Conservation (phyloP, 2,888 invertebrate genomes). For the Nomada hirtipes region DNA sequence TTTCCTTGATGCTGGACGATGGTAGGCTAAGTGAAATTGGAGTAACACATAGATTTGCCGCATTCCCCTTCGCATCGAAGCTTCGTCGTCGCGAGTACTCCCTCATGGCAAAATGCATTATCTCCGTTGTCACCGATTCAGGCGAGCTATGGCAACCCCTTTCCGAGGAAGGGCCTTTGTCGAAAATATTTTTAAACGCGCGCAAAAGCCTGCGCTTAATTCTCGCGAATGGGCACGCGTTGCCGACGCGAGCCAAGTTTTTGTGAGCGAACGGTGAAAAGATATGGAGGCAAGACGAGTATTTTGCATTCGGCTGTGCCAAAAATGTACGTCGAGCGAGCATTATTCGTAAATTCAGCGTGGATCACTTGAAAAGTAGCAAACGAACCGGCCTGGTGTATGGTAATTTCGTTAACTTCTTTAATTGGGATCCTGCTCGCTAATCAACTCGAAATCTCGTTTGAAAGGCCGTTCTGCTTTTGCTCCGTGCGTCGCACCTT, state of each 20-base stretch:
- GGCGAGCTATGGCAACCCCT: neutral
- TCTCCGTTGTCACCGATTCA: neutral
- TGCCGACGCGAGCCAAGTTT: neutral
- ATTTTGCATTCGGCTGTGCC: neutral
- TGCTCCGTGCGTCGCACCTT: conserved; percentile 20
- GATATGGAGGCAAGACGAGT: neutral
- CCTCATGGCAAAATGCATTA: neutral
- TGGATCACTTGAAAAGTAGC: conserved; percentile 43
- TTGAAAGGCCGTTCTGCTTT: conserved; percentile 15
- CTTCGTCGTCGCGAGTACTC: neutral
- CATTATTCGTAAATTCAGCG: conserved; percentile 24
- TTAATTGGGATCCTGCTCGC: conserved; percentile 49
- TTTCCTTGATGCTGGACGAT: conserved; percentile 11
- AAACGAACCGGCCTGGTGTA: conserved; percentile 44
- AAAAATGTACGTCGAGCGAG: conserved; percentile 3
- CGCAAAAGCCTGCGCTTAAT: neutral
- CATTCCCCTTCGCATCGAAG: neutral
- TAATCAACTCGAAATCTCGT: conserved; percentile 56
- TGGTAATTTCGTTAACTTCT: conserved; percentile 50
- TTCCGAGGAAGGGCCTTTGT: neutral
- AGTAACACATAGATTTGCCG: neutral
- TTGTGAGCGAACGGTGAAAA: no score
- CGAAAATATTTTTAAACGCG: neutral
- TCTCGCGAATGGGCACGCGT: neutral
- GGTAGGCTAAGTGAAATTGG: neutral